Percentiles rank a stretch among this genome's conserved stretches.
These are phyloP conservation scores for Galbula dea DNA, from an alignment of 2,113 vertebrate genomes.

Conservation along the genomic window DNA sequence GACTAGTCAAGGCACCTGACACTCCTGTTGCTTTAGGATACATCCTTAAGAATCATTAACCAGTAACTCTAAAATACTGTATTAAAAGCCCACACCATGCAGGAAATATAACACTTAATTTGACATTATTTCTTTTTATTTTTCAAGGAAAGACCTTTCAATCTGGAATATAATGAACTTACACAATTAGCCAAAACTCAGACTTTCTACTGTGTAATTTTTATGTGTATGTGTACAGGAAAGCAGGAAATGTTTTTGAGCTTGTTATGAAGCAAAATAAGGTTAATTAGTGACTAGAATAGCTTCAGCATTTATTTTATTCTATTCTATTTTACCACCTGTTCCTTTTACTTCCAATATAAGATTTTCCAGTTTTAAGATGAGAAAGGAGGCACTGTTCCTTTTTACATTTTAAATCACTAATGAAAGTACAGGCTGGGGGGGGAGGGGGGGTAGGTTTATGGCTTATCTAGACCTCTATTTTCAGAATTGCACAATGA, in stretches of 20 bases:
- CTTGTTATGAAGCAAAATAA: conserved; percentile 38
- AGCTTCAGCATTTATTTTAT: conserved; percentile 22
- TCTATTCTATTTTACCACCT: background rate
- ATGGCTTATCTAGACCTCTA: background rate
- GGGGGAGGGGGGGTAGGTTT: no score
- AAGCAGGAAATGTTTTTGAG: conserved; percentile 40
- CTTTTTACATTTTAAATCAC: background rate
- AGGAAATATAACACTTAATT: background rate
- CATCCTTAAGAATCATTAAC: background rate
- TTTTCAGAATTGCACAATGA: background rate
- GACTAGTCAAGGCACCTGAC: background rate
- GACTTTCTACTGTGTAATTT: conserved; percentile 1
- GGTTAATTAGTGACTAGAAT: conserved; percentile 52
- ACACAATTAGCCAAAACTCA: conserved; percentile 27
- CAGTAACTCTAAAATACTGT: background rate
- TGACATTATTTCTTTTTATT: background rate
- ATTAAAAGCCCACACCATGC: background rate
- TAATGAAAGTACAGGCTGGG: no score
- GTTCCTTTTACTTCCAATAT: background rate
- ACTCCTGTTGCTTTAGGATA: background rate
- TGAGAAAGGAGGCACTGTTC: background rate
- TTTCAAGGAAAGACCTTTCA: conserved; percentile 13
- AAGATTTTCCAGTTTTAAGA: background rate
- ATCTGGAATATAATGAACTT: conserved; percentile 1
- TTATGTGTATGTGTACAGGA: background rate